A percentile compares a stretch with the other conserved stretches of the same genome.
phyloP scores from a whole-genome alignment of 2,797 vertebrate species.

The Myripristis jacobus region DNA sequence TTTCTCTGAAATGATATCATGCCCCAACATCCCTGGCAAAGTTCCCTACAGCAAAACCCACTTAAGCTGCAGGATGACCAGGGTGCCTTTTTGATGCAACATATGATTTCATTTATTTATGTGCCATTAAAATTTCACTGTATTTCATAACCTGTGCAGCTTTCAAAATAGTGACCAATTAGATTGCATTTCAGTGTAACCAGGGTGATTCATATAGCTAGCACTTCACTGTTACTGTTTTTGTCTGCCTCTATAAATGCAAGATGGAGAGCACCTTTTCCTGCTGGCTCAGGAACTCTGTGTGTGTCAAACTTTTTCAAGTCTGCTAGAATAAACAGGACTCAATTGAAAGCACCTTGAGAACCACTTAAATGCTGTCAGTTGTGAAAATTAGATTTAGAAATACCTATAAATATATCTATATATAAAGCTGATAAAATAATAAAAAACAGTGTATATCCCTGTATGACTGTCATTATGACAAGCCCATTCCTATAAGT shows the following conservation, averaged over 20 bases:
- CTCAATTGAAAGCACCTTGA: slow-evolving; percentile 42
- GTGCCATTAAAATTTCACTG: slow-evolving; percentile 50
- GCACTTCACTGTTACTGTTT: slow-evolving; percentile 43
- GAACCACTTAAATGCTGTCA: slow-evolving; percentile 24
- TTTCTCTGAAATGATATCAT: slow-evolving; percentile 38
- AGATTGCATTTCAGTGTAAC: slow-evolving; percentile 36
- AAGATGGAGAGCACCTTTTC: slow-evolving; percentile 58
- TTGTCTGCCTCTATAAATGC: slow-evolving; percentile 36
- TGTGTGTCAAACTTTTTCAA: slow-evolving; percentile 22
- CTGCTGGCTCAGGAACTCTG: slow-evolving; percentile 83
- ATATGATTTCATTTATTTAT: slow-evolving; percentile 42
- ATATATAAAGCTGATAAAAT: slow-evolving; percentile 46
- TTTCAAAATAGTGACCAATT: slow-evolving; percentile 42
- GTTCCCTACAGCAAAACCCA: slow-evolving; percentile 18
- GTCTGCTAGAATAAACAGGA: slow-evolving; percentile 18
- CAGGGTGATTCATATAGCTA: slow-evolving; percentile 39
- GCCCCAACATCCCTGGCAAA: slow-evolving; percentile 7
- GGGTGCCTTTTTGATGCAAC: slow-evolving; percentile 71
- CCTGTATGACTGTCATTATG: slow-evolving; percentile 68
- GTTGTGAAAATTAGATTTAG: slow-evolving; percentile 24
- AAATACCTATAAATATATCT: slow-evolving; percentile 44
- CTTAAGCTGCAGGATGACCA: slow-evolving; percentile 38
- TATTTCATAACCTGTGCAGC: slow-evolving; percentile 37
- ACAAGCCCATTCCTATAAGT: slow-evolving; percentile 50
- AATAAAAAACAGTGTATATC: slow-evolving; percentile 10